These are phyloP conservation scores for Ailurus styani DNA, from an alignment of 2,113 vertebrate species.

Conservation along the genomic window DNA sequence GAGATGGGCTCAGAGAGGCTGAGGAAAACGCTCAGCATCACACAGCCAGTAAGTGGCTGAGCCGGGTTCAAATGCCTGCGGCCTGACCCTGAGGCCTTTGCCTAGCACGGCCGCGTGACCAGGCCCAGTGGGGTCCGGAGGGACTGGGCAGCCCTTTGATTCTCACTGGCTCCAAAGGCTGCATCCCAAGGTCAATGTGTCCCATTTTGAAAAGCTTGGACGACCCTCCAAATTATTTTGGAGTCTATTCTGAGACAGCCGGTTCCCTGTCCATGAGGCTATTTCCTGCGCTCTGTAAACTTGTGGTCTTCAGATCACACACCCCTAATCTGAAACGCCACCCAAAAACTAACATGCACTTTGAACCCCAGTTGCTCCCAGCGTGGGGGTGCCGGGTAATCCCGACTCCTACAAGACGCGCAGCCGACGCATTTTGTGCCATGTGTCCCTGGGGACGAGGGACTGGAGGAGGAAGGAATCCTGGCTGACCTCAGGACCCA, in stretches of 20 bases:
- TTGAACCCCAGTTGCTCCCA: neutral
- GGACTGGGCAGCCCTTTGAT: neutral
- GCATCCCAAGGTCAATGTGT: neutral
- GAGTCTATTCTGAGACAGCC: neutral
- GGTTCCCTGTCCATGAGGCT: rapidly evolving
- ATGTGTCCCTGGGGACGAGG: neutral
- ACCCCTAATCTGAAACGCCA: neutral
- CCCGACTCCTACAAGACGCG: neutral
- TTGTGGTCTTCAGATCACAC: neutral
- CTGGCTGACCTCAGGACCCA: neutral
- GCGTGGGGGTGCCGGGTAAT: neutral
- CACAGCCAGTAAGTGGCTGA: neutral
- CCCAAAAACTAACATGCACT: neutral
- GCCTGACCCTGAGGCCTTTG: neutral
- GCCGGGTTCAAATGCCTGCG: neutral
- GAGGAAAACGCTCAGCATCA: neutral
- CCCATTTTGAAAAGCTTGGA: neutral
- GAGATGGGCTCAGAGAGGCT: neutral
- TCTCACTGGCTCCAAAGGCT: neutral
- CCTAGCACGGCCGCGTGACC: neutral
- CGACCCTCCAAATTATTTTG: neutral
- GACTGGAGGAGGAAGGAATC: neutral
- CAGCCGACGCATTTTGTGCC: rapidly evolving
- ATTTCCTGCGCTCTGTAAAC: neutral
- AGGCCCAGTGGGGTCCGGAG: neutral